Base-by-base conservation (phyloP, 1,140 invertebrate genomes). In the Acromyrmex charruanus region DNA sequence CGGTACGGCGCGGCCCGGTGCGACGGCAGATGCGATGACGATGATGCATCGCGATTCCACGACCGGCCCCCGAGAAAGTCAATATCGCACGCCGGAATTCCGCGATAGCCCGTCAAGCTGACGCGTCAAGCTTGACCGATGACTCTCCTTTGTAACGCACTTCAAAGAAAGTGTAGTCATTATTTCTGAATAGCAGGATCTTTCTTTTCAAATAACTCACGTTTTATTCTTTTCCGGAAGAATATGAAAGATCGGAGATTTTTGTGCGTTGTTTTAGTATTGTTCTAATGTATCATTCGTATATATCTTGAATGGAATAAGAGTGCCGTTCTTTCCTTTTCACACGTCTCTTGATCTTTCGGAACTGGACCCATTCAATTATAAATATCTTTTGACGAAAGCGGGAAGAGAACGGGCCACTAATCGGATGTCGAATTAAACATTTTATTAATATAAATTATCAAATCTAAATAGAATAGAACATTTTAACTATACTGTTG, bases 41-140 rank as follows among this genome's bases (percentile, higher is more conserved):
- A 90, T 79, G 89, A 89, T 79, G 85, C 77, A 63, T 86, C 84
- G 75, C 75, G 51, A 49, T 75, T 87, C 59, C n/a, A 71, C 80
- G 68, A 72, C 35, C 69, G 80, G 12, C 25, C 53, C 39, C 44
- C 53, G 80, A 49, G 68, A 74, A 74, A 82, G 80, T 82, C 80
- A 61, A 82, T 74, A 74, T 59, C 80, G 53, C 55, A 31, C 53
- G 44, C 28, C 80, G 80, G 68, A 82, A 82, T 82, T 82, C 68
- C 68, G 79, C 79, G 68, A 58, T 82, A 10, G n/a, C 31, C 51
- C 51, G 35, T 44, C 28, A 31, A 25, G 18, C 31, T 82, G 55
- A 82, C 55, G 53, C 61, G 39, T 74, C 55, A 51, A 16, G 68
- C 80, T 72, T 72, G 66, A 71, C 21, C 21, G 61, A 79, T 79